phyloP scores from a whole-genome alignment of 2,113 vertebrate genomes.

The Hirundichthys speculiger region DNA sequence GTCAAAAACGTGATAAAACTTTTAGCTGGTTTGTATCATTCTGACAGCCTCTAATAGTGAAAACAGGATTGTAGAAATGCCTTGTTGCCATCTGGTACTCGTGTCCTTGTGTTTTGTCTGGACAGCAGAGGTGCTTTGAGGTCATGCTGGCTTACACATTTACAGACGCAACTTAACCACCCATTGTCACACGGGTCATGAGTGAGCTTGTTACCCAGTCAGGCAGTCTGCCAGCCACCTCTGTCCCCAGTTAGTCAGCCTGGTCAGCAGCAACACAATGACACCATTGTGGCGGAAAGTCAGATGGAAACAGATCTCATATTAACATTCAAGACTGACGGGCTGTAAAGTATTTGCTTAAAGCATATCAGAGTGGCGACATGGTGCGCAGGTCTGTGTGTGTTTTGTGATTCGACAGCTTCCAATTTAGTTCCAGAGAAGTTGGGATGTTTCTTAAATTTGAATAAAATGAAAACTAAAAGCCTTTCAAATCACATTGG shows the following conservation, averaged over 20 bases:
- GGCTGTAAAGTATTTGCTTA: conserved; percentile 3
- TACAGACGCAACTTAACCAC: conserved; percentile 40
- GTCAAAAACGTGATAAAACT: neutral
- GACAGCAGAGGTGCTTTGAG: conserved; percentile 35
- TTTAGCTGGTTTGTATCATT: neutral
- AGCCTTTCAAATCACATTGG: no score
- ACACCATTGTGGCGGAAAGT: conserved; percentile 35
- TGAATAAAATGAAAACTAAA: no score
- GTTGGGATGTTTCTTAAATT: no score
- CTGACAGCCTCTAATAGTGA: neutral
- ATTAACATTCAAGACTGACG: conserved; percentile 19
- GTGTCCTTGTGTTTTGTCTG: conserved; percentile 20
- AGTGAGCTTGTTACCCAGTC: conserved; percentile 49
- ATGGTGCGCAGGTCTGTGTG: no score
- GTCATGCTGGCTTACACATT: conserved; percentile 46
- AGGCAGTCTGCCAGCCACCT: conserved; percentile 53
- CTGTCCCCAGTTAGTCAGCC: conserved; percentile 29
- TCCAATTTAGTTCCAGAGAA: no score
- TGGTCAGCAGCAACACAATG: conserved; percentile 53
- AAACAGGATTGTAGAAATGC: conserved; percentile 27
- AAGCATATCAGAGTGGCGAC: conserved; percentile 8
- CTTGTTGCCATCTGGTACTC: conserved; percentile 40
- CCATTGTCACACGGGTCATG: conserved; percentile 65
- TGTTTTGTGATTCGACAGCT: no score
- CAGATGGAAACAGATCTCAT: conserved; percentile 38